Conservation (phyloP, 1,140 invertebrate species). For the Portunus trituberculatus region DNA sequence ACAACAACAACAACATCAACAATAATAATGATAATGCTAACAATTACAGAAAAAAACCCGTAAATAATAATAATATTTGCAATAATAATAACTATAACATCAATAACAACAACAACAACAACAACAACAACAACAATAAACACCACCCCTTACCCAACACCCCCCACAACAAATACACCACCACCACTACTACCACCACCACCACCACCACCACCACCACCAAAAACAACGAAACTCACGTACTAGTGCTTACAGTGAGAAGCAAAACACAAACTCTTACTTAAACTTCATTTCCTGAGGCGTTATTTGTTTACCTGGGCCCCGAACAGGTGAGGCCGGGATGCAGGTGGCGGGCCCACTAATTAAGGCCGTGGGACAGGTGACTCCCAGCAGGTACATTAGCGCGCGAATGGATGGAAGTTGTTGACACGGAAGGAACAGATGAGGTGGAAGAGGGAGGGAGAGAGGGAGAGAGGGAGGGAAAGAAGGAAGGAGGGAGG, state of each 20-base stretch:
- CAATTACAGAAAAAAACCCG: not conserved
- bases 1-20: not conserved
- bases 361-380: not conserved
- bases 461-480: not conserved
- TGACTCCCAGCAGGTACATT: not conserved
- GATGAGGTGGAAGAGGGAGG: not conserved
- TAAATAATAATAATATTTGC: not conserved
- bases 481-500: not conserved
- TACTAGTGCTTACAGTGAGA: no score
- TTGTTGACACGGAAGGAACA: conserved; percentile 10
- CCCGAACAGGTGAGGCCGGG: not conserved
- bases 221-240: no score
- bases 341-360: conserved; percentile 5
- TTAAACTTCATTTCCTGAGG: not conserved
- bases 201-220: no score
- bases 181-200: no score
- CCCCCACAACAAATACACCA: no score
- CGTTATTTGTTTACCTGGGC: not conserved
- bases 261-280: no score
- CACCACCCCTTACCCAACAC: not conserved
- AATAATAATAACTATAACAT: not conserved
- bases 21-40: conserved; percentile 5
- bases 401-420: not conserved
- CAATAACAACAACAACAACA: no score
- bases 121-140: not conserved